A percentile compares a stretch with the other conserved stretches of the same genome.
phyloP scores from a whole-genome alignment of 2,888 invertebrate genomes.

The Xanthia icteritia region DNA sequence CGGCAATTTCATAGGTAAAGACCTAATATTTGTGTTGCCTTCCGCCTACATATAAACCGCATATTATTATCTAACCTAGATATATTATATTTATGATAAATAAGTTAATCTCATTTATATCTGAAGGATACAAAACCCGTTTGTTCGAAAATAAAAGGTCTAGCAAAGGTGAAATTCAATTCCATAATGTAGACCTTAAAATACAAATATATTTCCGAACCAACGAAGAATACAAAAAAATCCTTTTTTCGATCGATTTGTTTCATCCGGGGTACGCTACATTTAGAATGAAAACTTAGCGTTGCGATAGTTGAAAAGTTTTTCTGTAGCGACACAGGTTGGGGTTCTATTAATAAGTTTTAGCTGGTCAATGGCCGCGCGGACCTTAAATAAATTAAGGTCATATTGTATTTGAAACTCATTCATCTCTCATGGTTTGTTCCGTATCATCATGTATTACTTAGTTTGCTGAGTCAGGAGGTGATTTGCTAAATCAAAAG shows the following conservation, averaged over 20 bases:
- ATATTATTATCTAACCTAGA: background rate
- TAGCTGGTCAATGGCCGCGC: conserved; percentile 1
- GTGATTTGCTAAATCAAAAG: background rate
- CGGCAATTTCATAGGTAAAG: no score
- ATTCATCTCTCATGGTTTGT: conserved; percentile 4
- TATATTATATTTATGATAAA: background rate
- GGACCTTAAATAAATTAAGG: conserved; percentile 39
- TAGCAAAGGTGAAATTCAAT: conserved; percentile 21
- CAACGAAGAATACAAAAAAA: conserved; percentile 16
- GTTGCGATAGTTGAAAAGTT: conserved; percentile 4
- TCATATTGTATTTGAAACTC: conserved; percentile 12
- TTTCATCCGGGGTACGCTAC: conserved; percentile 11
- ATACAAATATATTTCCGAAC: conserved; percentile 18
- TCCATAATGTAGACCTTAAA: conserved; percentile 11
- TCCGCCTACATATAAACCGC: background rate
- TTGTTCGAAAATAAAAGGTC: background rate
- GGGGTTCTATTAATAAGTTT: conserved; percentile 33
- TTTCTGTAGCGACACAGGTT: background rate
- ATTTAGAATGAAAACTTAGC: conserved; percentile 30
- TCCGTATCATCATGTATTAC: conserved; percentile 5
- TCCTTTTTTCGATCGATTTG: conserved; percentile 43
- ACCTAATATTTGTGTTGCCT: background rate
- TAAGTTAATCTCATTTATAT: background rate
- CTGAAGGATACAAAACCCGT: background rate
- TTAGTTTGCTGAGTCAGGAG: background rate